Conservation (phyloP, 2,888 invertebrate genomes). For the Xylocampa areola region DNA sequence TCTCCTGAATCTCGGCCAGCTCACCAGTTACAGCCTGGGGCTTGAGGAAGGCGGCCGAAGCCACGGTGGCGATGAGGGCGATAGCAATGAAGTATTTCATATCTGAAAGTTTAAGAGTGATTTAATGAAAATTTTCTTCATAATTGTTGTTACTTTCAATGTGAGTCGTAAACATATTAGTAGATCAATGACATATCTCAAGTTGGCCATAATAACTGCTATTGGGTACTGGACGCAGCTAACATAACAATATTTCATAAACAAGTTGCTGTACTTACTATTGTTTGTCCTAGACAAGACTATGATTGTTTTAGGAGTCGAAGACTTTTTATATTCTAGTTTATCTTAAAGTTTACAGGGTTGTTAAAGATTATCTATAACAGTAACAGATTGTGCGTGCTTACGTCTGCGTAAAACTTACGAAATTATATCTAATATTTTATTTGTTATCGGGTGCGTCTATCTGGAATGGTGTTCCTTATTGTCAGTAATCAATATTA, state of each 20-base stretch:
- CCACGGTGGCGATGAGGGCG: conserved; percentile 44
- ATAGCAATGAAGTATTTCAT: conserved; percentile 45
- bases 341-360: not conserved
- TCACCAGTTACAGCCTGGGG: conserved; percentile 34
- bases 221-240: too few species aligned
- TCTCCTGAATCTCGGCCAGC: conserved; percentile 55
- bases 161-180: not conserved
- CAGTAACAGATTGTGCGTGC: not conserved
- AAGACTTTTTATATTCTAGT: not conserved
- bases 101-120: conserved; percentile 11
- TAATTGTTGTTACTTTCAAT: too few species aligned
- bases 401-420: not conserved
- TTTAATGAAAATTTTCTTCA: not conserved
- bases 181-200: too few species aligned
- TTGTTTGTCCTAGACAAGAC: not conserved
- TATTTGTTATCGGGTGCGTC: not conserved
- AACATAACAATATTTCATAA: not conserved
- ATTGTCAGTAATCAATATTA: not conserved
- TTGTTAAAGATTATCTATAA: not conserved
- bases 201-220: too few species aligned
- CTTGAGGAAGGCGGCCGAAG: conserved; percentile 28
- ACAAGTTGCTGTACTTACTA: not conserved
- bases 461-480: not conserved
- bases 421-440: not conserved
- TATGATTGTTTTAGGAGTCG: not conserved